Evolutionary conservation across 2,888 invertebrate genomes (phyloP).

Genomic region (Zootermopsis nevadensis): DNA sequence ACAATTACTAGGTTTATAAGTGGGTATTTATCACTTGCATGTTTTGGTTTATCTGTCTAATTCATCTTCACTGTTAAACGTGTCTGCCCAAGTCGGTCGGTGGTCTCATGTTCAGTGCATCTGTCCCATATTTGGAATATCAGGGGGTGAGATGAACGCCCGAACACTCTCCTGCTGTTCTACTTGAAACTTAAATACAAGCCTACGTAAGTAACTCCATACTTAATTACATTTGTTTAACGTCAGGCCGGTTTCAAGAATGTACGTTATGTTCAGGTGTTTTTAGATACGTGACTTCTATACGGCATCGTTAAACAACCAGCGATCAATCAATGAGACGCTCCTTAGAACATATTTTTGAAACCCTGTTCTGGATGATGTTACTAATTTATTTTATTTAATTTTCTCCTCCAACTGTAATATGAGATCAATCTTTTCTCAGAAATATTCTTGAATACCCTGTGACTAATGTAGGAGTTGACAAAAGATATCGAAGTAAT

Average conservation of each 20-base stretch:
- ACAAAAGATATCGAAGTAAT: too few relatives aligned
- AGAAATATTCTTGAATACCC: too few relatives aligned
- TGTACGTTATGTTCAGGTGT: too few relatives aligned
- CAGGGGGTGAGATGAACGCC: not conserved
- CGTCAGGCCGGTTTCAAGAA: not conserved
- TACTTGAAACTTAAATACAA: not conserved
- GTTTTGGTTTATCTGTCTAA: slow-evolving; percentile 3
- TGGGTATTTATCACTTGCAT: slow-evolving; percentile 6
- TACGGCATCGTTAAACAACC: too few relatives aligned
- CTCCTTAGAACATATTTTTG: too few relatives aligned
- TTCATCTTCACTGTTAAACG: not conserved
- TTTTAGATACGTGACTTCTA: too few relatives aligned
- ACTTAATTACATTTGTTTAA: not conserved
- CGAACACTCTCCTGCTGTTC: not conserved
- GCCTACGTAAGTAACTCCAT: not conserved
- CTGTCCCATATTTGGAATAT: not conserved
- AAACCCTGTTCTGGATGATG: too few relatives aligned
- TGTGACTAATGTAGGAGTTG: too few relatives aligned
- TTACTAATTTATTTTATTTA: too few relatives aligned
- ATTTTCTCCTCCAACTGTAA: too few relatives aligned
- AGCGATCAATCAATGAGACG: too few relatives aligned
- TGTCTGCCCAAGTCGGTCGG: not conserved
- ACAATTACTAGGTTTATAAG: slow-evolving; percentile 26
- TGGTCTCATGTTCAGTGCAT: not conserved
- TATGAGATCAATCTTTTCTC: too few relatives aligned